phyloP scores from a whole-genome alignment of 2,888 invertebrate species.

The Yponomeuta malinellus region DNA sequence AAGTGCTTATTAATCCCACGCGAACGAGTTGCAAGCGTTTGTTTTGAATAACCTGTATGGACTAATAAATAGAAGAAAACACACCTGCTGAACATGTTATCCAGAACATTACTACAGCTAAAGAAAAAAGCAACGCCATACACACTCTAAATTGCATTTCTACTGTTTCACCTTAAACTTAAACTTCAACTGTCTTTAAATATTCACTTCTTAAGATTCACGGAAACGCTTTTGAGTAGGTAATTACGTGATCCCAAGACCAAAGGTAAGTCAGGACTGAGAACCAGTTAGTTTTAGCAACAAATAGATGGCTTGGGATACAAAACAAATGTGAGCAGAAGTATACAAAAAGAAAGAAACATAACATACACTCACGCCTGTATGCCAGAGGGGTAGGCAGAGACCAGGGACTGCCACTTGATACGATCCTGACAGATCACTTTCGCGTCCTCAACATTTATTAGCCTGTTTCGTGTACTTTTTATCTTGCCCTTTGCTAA shows the following conservation, averaged over 20 bases:
- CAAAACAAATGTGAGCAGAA: neutral
- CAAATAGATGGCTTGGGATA: neutral
- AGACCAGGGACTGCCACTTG: too few relatives aligned
- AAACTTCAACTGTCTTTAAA: neutral
- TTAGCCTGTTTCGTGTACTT: too few relatives aligned
- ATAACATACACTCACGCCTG: too few relatives aligned
- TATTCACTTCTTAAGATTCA: neutral
- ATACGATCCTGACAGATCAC: too few relatives aligned
- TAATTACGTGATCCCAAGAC: neutral
- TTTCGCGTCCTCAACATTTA: too few relatives aligned
- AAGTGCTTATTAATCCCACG: too few relatives aligned
- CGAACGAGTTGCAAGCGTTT: too few relatives aligned
- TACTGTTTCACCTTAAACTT: neutral
- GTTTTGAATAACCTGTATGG: neutral
- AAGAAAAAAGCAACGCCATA: neutral
- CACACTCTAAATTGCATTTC: neutral
- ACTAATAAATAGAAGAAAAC: neutral
- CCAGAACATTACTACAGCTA: conserved; percentile 15
- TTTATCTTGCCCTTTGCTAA: too few relatives aligned
- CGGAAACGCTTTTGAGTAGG: neutral
- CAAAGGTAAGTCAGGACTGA: neutral
- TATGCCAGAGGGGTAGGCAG: too few relatives aligned
- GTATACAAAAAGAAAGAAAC: neutral
- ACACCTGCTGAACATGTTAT: conserved; percentile 19
- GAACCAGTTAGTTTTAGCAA: neutral